A percentile compares a stretch with the other conserved stretches of the same genome.
These are phyloP conservation scores for Poicephalus meyeri DNA, from an alignment of 2,113 vertebrate species.

Conservation along the genomic window DNA sequence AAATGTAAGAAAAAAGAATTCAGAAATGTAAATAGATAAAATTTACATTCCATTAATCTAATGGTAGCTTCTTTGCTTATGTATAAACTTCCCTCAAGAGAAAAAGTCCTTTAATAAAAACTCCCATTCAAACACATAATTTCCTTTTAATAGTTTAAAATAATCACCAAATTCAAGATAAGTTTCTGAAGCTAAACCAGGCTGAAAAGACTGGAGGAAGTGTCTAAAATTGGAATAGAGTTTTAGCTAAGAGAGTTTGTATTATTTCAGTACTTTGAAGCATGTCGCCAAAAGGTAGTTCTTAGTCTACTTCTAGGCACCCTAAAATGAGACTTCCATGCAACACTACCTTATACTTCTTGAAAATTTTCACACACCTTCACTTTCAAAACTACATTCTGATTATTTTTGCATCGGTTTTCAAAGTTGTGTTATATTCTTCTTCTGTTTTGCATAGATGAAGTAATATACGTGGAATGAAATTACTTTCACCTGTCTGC, in stretches of 20 bases:
- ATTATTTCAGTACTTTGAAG: neutral
- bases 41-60: neutral
- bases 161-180: neutral
- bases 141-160: neutral
- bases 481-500: neutral
- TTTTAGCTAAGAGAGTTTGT: neutral
- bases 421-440: neutral
- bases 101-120: neutral
- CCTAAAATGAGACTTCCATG: neutral
- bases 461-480: neutral
- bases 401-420: neutral
- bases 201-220: neutral
- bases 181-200: neutral
- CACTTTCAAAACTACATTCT: neutral
- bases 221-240: neutral
- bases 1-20: neutral
- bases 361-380: neutral
- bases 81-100: neutral
- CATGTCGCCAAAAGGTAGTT: neutral
- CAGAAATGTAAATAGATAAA: neutral
- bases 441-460: neutral
- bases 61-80: neutral
- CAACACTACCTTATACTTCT: accelerated
- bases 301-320: neutral
- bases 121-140: neutral